Percentiles rank a stretch among this genome's conserved stretches.
phyloP scores from a whole-genome alignment of 2,797 vertebrate genomes.

The Platalea minor region DNA sequence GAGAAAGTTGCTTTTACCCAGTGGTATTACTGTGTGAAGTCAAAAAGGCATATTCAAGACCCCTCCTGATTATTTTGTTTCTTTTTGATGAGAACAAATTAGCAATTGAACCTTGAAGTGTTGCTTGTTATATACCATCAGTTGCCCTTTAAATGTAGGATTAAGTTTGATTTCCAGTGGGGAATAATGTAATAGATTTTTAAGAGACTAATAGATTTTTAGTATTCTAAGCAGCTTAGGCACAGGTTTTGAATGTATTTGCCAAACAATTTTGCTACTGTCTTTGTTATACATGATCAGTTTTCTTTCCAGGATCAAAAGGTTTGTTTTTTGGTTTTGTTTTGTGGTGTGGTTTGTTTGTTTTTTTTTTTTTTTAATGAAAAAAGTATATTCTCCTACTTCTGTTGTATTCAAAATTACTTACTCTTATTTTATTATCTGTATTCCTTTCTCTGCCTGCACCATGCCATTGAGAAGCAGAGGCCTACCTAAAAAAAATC shows the following conservation, averaged over 20 bases:
- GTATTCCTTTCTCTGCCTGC: not conserved
- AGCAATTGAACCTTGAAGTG: not conserved
- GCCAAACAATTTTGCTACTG: not conserved
- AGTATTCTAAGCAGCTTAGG: not conserved
- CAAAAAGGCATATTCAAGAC: not conserved
- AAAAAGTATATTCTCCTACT: not conserved
- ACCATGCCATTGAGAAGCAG: not conserved
- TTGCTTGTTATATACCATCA: not conserved
- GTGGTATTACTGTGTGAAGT: not conserved
- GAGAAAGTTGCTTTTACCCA: not conserved
- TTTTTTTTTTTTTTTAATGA: not conserved
- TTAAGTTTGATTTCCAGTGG: not conserved
- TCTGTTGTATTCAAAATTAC: not conserved
- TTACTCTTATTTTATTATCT: not conserved
- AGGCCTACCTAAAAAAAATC: not conserved
- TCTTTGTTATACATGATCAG: not conserved
- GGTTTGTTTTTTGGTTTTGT: rapidly evolving
- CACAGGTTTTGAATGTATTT: not conserved
- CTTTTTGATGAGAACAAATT: not conserved
- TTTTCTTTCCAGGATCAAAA: not conserved
- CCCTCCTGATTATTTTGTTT: not conserved
- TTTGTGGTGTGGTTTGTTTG: not conserved
- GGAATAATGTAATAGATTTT: not conserved
- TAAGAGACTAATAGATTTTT: not conserved
- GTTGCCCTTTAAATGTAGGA: not conserved